phyloP scores from a whole-genome alignment of 92 coral and sea anemone genomes.

The Actinostola sp. region DNA sequence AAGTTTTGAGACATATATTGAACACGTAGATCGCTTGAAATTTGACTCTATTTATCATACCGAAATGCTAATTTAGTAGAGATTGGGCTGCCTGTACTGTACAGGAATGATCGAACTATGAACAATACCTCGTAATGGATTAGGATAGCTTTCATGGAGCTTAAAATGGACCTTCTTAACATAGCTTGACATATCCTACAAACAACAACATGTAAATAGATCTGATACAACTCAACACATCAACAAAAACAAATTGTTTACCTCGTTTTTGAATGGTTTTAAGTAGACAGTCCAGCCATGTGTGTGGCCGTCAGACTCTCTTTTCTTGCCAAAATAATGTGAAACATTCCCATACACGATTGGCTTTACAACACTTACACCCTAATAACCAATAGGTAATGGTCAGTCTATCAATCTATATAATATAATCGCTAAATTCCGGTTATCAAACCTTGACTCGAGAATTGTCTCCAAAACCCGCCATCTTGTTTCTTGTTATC shows the following conservation, averaged over 20 bases:
- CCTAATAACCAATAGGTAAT: conserved; percentile 43
- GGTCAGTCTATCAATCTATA: neutral
- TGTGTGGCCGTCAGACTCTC: conserved; percentile 95
- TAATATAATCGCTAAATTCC: neutral
- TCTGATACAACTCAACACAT: neutral
- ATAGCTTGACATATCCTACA: conserved; percentile 94
- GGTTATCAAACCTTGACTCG: conserved; percentile 82
- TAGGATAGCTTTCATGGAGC: conserved; percentile 96
- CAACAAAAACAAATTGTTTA: neutral
- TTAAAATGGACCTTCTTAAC: conserved; percentile 98
- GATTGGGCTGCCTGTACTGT: too few species aligned
- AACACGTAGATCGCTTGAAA: too few species aligned
- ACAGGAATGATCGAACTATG: neutral
- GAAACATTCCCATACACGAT: conserved; percentile 94
- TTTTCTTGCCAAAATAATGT: conserved; percentile 96
- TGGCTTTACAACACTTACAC: conserved; percentile 84
- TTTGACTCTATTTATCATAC: too few species aligned
- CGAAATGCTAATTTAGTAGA: too few species aligned
- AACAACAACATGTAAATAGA: neutral
- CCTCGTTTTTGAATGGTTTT: conserved; percentile 71
- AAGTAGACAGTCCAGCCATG: conserved; percentile 97
- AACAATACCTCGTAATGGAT: conserved; percentile 92
- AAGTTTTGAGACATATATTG: too few species aligned
- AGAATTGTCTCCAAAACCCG: conserved; percentile 92
- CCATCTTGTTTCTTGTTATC: conserved; percentile 71